These are phyloP conservation scores for Carcina quercana DNA, from an alignment of 2,888 invertebrate genomes.

Conservation along the genomic window DNA sequence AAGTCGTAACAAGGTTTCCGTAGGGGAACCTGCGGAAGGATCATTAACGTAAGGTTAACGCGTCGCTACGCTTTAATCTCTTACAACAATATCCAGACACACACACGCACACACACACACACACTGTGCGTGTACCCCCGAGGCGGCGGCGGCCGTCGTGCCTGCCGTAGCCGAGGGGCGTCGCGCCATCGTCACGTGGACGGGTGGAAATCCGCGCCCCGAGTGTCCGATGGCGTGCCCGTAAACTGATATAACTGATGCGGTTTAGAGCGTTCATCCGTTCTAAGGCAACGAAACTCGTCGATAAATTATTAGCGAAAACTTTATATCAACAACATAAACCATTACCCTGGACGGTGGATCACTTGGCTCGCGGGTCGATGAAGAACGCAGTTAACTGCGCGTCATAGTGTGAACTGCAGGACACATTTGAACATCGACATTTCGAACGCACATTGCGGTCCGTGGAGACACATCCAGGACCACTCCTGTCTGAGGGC, in stretches of 20 bases:
- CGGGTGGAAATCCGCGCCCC: constrained; percentile 2
- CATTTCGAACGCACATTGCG: constrained; percentile 77
- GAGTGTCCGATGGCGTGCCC: background rate
- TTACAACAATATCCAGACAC: background rate
- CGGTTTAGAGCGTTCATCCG: background rate
- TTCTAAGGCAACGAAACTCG: background rate
- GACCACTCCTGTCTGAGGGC: constrained; percentile 68
- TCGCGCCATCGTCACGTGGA: background rate
- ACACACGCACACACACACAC: background rate
- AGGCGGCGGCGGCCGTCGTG: background rate
- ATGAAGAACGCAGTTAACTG: constrained; percentile 74
- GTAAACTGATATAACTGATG: background rate
- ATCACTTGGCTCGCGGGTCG: constrained; percentile 76
- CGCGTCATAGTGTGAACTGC: constrained; percentile 61
- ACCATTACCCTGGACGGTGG: constrained; percentile 62
- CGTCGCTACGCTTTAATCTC: background rate
- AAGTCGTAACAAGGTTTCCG: constrained; percentile 79
- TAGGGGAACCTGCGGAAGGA: constrained; percentile 4
- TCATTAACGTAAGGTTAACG: constrained; percentile 2
- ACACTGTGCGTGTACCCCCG: background rate
- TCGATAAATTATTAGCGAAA: background rate
- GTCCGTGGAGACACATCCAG: constrained; percentile 53
- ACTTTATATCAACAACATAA: constrained; percentile 7
- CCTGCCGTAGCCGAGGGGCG: background rate
- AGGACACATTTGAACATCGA: constrained; percentile 75